These are phyloP conservation scores for Tenrec ecaudatus DNA, from an alignment of 2,113 vertebrate species.

Conservation along the genomic window DNA sequence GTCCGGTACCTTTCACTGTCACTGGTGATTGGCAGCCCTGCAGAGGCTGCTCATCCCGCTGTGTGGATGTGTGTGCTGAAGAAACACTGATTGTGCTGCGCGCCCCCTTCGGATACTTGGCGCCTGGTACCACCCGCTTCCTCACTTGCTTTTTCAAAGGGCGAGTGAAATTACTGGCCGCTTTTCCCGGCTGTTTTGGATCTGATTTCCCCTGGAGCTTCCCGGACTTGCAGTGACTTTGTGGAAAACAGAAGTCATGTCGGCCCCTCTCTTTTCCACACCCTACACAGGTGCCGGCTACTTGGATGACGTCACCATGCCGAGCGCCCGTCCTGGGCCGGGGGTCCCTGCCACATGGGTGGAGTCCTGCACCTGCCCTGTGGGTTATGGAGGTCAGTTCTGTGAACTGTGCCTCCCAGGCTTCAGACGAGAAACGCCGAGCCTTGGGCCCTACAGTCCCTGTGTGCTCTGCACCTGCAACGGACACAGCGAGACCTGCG, in stretches of 20 bases:
- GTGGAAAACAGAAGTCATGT: background rate
- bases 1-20: background rate
- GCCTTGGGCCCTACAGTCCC: constrained; percentile 91
- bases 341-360: constrained; percentile 93
- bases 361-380: constrained; percentile 94
- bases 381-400: constrained; percentile 95
- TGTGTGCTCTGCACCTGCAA: constrained; percentile 95
- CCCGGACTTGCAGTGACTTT: background rate
- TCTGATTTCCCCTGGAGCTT: background rate
- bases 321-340: constrained; percentile 88
- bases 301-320: constrained; percentile 92
- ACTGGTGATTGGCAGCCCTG: background rate
- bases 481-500: constrained; percentile 93
- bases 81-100: background rate
- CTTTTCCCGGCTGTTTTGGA: background rate
- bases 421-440: constrained; percentile 90
- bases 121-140: background rate
- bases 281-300: constrained; percentile 91
- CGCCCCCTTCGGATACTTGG: background rate
- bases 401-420: constrained; percentile 94
- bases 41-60: background rate
- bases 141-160: background rate
- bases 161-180: background rate
- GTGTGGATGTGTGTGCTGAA: background rate
- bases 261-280: background rate